These are phyloP conservation scores for Amphiprion ocellaris DNA, from an alignment of 2,113 vertebrate genomes.

Conservation along the genomic window DNA sequence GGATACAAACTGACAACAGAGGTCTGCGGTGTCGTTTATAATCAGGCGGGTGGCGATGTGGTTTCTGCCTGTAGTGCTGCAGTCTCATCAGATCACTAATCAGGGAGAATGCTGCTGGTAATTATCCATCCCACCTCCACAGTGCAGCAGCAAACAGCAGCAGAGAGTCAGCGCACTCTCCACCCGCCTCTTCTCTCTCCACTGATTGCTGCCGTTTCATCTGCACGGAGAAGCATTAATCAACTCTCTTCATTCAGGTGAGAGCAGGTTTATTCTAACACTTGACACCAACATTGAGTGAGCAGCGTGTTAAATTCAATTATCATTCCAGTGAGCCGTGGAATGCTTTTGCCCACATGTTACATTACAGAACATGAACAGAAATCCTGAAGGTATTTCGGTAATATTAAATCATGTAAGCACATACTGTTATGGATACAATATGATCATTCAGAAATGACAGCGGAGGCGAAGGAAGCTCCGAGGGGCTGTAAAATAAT, in stretches of 20 bases:
- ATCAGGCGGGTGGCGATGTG: conserved; percentile 62
- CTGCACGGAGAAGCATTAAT: conserved; percentile 55
- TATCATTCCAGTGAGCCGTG: conserved; percentile 38
- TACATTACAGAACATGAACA: conserved; percentile 25
- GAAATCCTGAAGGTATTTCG: conserved; percentile 31
- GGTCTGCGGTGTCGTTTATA: conserved; percentile 72
- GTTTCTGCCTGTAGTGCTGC: conserved; percentile 36
- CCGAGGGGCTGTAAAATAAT: conserved; percentile 16
- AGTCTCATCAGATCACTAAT: conserved; percentile 75
- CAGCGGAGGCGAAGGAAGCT: not conserved
- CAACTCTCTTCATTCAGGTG: conserved; percentile 49
- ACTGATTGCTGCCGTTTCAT: conserved; percentile 51
- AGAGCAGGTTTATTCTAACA: conserved; percentile 52
- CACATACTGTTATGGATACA: conserved; percentile 14
- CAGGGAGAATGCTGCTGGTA: conserved; percentile 56
- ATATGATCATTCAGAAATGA: conserved; percentile 23
- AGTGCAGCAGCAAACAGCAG: conserved; percentile 39
- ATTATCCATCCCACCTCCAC: conserved; percentile 69
- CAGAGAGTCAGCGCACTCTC: conserved; percentile 11
- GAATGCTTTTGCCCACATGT: conserved; percentile 11
- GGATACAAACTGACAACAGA: conserved; percentile 75
- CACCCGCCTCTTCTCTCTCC: conserved; percentile 18
- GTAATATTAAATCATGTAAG: conserved; percentile 25
- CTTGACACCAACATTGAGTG: conserved; percentile 62
- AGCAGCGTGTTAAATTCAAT: conserved; percentile 61